These are phyloP conservation scores for Oligia latruncula DNA, from an alignment of 2,888 invertebrate genomes.

Conservation along the genomic window DNA sequence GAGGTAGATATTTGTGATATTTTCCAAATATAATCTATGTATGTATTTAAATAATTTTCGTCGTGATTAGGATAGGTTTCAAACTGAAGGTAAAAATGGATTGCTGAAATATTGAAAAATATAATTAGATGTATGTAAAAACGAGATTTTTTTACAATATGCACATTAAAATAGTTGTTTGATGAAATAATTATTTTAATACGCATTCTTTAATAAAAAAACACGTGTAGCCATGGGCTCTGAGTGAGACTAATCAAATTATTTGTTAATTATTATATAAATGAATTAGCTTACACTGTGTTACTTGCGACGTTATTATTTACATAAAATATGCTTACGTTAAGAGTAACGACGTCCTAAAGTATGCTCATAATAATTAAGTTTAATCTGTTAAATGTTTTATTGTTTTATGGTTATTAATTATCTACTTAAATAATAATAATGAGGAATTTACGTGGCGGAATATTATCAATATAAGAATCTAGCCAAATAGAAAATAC, in stretches of 20 bases:
- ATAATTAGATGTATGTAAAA: neutral
- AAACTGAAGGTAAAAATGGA: neutral
- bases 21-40: conserved; percentile 36
- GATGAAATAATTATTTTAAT: conserved; percentile 14
- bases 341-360: conserved; percentile 36
- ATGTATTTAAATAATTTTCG: conserved; percentile 28
- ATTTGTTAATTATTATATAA: conserved; percentile 36
- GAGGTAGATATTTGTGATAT: conserved; percentile 50
- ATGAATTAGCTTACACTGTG: neutral
- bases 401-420: conserved; percentile 36
- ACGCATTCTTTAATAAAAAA: conserved; percentile 13
- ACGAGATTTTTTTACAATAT: conserved; percentile 8
- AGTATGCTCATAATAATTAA: conserved; percentile 43
- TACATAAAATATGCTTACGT: conserved; percentile 24
- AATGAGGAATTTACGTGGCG: conserved; percentile 52
- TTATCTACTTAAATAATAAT: conserved; percentile 23
- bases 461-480: conserved; percentile 64
- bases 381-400: conserved; percentile 27
- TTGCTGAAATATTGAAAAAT: neutral
- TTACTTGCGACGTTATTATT: conserved; percentile 34
- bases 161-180: conserved; percentile 31
- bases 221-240: neutral
- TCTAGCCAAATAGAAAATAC: conserved; percentile 50
- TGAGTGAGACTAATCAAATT: conserved; percentile 19
- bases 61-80: conserved; percentile 3